Conservation (phyloP, 2,113 vertebrate genomes). For the Delphinapterus leucas region DNA sequence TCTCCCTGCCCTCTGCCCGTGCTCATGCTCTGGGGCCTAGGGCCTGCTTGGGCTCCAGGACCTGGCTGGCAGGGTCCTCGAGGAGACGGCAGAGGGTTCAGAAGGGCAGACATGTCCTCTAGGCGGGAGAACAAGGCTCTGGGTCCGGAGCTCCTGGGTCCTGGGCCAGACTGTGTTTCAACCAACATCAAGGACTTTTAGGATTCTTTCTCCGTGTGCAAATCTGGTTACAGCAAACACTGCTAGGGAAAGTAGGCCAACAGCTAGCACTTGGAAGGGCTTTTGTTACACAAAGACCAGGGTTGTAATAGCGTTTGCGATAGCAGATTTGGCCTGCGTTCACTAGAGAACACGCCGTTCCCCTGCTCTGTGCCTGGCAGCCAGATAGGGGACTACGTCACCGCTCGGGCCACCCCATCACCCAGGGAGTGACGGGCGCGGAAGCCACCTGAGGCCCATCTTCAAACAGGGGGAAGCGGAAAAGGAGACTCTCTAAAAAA, state of each 20-base stretch:
- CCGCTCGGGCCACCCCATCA: background rate
- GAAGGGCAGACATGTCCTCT: background rate
- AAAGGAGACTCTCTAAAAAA: background rate
- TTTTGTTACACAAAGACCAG: background rate
- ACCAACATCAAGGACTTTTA: background rate
- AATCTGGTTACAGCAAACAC: background rate
- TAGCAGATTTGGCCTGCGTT: background rate
- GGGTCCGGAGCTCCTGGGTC: background rate
- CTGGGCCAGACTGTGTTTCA: background rate
- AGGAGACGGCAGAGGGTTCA: accelerated
- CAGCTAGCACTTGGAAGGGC: background rate
- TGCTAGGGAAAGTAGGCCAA: background rate
- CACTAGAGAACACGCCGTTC: background rate
- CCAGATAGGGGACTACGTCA: background rate
- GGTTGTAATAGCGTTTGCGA: background rate
- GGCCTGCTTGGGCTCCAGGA: background rate
- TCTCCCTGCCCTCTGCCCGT: background rate
- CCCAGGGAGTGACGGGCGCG: accelerated
- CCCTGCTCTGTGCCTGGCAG: accelerated
- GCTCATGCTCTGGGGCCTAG: background rate
- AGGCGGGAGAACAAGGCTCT: accelerated
- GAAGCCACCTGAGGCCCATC: accelerated
- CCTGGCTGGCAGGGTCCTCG: background rate
- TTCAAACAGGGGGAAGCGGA: background rate
- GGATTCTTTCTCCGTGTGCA: background rate